Evolutionary conservation across 2,113 vertebrate genomes (phyloP), one percentile per base, ranked within the genome.

Genomic region (Gymnorhina tibicen): DNA sequence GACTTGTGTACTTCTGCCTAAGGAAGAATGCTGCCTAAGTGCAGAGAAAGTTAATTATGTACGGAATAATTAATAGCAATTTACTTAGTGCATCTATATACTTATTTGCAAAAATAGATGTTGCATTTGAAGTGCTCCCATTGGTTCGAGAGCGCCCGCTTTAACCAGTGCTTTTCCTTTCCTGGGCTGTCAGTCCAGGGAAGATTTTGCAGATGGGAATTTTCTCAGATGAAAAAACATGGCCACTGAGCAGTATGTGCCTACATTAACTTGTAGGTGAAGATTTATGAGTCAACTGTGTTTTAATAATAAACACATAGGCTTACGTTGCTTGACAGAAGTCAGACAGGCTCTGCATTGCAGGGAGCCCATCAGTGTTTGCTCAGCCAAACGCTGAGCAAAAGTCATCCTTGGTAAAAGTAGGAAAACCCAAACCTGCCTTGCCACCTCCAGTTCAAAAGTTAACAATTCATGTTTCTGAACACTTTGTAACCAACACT

Each of bases 51-150:
- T 78, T 95, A 88, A 93, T 93, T 86, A 92, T 41, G 47, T 75
- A 90, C 47, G 91, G 82, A 90, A 85, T 85, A 89, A 94, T 96
- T 91, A 94, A 94, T 86, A 94, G 72, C 35, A 83, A 91, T 86
- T 95, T 93, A 89, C 35, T 86, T 52, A 93, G 47, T 44, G 17
- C 69, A 75, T 92, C 60, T 87, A 78, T 88, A 67, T 42, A 73
- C 74, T 83, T 70, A 70, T 11, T 87, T 12, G 6, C 35, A 85
- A 66, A 93, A 73, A 86, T 30, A 94, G 55, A 52, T 83, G 85
- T 26, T 33, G 13, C 56, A 27, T 52, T 88, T 86, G 49, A 93
- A 93, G 52, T 35, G 28, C 16, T 94, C 35, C 30, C 2, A 2
- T 62, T 93, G 77, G 46, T 46, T 93, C 84, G 55, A 84, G 60